A percentile compares a stretch with the other conserved stretches of the same genome.
phyloP scores from a whole-genome alignment of 2,797 vertebrate genomes.

The Diglossa cyanea region DNA sequence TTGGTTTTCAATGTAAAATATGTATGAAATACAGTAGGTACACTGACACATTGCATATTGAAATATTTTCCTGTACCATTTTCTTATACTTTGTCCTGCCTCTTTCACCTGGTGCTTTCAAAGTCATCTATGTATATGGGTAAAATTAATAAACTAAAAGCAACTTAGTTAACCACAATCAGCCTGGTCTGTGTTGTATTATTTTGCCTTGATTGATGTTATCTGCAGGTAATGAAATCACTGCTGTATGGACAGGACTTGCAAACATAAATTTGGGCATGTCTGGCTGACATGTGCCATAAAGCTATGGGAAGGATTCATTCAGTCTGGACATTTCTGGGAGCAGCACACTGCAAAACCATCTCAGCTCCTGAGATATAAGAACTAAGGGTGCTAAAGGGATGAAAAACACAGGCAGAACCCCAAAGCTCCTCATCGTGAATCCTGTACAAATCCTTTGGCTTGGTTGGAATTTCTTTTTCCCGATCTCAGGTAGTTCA shows the following conservation, averaged over 20 bases:
- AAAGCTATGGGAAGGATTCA: neutral
- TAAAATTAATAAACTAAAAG: conserved; percentile 69
- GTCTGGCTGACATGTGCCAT: neutral
- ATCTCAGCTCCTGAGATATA: neutral
- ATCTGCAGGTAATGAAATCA: neutral
- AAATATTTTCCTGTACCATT: neutral
- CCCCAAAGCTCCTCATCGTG: neutral
- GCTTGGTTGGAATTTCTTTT: neutral
- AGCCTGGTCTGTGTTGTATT: neutral
- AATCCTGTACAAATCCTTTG: neutral
- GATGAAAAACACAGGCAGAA: neutral
- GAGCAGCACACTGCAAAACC: neutral
- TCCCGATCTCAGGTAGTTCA: neutral
- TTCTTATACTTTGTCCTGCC: conserved; percentile 26
- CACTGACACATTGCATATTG: neutral
- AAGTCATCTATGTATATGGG: conserved; percentile 49
- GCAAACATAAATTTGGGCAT: neutral
- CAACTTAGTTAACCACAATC: conserved; percentile 43
- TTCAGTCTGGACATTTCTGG: neutral
- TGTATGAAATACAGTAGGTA: conserved; percentile 15
- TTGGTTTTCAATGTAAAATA: conserved; percentile 20
- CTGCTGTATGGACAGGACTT: neutral
- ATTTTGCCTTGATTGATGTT: neutral
- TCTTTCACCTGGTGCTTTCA: conserved; percentile 13
- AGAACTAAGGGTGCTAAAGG: neutral